Evolutionary conservation across 2,888 invertebrate species (phyloP), one percentile per base, ranked within the genome.

Genomic region (Actias luna): DNA sequence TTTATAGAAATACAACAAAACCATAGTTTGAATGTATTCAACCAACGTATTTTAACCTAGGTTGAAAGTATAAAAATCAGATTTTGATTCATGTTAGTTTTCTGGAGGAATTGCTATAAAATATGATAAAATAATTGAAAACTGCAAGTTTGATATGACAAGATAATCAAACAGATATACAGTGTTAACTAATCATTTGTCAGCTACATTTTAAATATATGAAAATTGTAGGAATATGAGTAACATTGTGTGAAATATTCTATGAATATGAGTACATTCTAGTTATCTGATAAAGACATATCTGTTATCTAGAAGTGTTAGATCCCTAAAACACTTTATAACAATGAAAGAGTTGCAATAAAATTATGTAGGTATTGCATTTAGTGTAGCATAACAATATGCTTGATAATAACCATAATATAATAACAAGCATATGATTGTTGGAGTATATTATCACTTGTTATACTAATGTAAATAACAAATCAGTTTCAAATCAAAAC

Each of bases 221-320:
- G 5, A 12, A 50, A 42, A 18, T 42, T 18, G n/a, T n/a, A n/a
- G n/a, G 5, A 33, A 33, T 33, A 33, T 8, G 5, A 33, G 8
- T 7, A 33, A 33, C 8, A 33, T 33, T 50, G 10, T 12, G 25
- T 50, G 50, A 16, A 50, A 16, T 2, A 18, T 7, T 7, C 5
- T 5, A 7, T 50, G 25, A 12, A 18, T 46, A 18, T 2, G 8
- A 18, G 22, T 46, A 46, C 46, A 12, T 50, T 50, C 46, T 25
- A 12, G 22, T 50, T 50, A 50, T 50, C 46, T 25, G 46, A 50
- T 50, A 50, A 50, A 42, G 46, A 50, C 25, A 50, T 25, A 50
- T 7, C 25, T 50, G 22, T 50, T 10, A 22, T 12, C 8, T 10
- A 50, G 22, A 50, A 50, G 42, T 50, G 46, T 25, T 5, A 22